Evolutionary conservation across 53 echinoderm and acorn worm genomes (phyloP).

Genomic region (Hippasteria phrygiana): DNA sequence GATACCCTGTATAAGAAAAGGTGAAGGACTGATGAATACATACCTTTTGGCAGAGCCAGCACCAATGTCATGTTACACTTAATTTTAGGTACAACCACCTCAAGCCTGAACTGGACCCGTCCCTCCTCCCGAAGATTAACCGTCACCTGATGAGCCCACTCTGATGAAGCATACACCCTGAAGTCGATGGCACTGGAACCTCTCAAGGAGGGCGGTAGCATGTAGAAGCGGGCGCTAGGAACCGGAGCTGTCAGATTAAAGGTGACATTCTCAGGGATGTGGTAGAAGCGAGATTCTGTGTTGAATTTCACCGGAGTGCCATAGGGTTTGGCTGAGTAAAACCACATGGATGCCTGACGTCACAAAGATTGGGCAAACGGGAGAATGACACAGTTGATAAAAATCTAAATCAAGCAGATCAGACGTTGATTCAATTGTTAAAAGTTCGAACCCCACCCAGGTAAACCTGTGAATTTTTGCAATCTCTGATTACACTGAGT

Average conservation of each 20-base stretch:
- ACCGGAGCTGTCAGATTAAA: conserved; percentile 76
- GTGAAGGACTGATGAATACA: neutral
- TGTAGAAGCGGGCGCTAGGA: conserved; percentile 76
- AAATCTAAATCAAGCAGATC: no score
- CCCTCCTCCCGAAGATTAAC: conserved; percentile 65
- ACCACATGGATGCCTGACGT: conserved; percentile 74
- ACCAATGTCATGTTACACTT: conserved; percentile 70
- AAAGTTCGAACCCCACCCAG: no score
- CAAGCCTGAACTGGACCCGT: conserved; percentile 60
- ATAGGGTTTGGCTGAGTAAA: conserved; percentile 79
- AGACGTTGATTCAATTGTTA: no score
- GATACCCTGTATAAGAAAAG: no score
- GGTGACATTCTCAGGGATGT: conserved; percentile 35
- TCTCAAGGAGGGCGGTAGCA: conserved; percentile 55
- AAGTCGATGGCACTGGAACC: conserved; percentile 72
- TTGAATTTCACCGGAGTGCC: conserved; percentile 28
- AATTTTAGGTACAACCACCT: conserved; percentile 74
- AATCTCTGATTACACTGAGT: no score
- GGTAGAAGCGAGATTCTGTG: conserved; percentile 69
- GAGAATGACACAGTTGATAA: no score
- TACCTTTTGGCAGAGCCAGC: conserved; percentile 79
- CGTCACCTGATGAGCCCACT: conserved; percentile 66
- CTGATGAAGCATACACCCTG: conserved; percentile 71
- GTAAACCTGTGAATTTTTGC: no score
- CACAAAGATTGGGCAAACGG: neutral